Base-by-base conservation (phyloP, 2,888 invertebrate species). In the Prenolepis imparis region DNA sequence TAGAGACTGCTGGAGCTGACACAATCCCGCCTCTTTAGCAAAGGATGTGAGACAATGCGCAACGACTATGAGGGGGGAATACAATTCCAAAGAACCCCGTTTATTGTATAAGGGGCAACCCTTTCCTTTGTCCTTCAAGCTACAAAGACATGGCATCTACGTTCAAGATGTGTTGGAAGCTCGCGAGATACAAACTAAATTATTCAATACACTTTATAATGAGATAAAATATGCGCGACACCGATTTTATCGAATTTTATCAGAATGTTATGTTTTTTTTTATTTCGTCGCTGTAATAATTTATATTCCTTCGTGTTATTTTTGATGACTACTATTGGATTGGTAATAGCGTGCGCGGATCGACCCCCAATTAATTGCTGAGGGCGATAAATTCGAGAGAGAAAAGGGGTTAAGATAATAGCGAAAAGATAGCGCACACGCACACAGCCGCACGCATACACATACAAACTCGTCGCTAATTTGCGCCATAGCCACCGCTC, bases 361-460 rank as follows among this genome's bases (percentile, higher is more conserved):
- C 87, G 81, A 81, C 57, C 61, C 67, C 81, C 87, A 87, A 92
- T 92, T 91, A 92, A 92, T 91, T 91, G 83, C 84, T 77, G 78
- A 67, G 82, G 86, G 89, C 90, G 87, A 90, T 92, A 91, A 91
- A 92, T 92, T 88, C 86, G 86, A 70, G 72, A 80, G 70, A 82
- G 85, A 77, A 83, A 87, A 90, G 88, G 90, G 90, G 91, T 90
- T 89, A 89, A 88, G 89, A 88, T 91, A 91, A 92, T 88, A 89
- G 87, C 80, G 86, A 84, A 88, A 85, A 91, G 90, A 91, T 89
- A 90, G 87, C 88, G 84, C 81, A 67, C n/a, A 52, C 52, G 52
- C 52, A 52, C 8, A 52, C n/a, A 52, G 4, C 8, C n/a, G 8
- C n/a, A 52, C 18, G 18, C 5, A 48, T 6, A 18, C 48, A n/a